Evolutionary conservation across 2,113 vertebrate genomes (phyloP), one percentile per base, ranked within the genome.

Genomic region (Paratilapia polleni): DNA sequence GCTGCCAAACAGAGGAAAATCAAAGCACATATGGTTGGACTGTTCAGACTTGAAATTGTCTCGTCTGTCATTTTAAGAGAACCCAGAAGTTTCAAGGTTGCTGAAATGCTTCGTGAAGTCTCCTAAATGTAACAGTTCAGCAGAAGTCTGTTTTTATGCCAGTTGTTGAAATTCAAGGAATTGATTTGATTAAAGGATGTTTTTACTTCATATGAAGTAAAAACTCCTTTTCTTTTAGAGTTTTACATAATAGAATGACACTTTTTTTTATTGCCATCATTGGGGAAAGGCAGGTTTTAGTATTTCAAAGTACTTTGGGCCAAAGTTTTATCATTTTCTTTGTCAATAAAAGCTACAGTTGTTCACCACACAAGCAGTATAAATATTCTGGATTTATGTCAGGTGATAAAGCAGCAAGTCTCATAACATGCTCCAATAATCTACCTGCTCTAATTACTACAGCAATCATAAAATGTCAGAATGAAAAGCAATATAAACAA

Each of bases 401-500:
- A 80, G 95, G 94, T 86, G 91, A 95, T 96, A 95, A 95, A 96
- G 89, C 86, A 86, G 94, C 93, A 88, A 87, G 91, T 92, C 93
- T 94, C 94, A 95, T 95, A 95, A 96, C 94, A 91, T 90, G 92
- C 93, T 94, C 90, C 91, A 93, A 94, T 95, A 94, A 94, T 94
- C 94, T 92, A 93, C 94, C 92, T 95, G 91, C 93, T 93, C 95
- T 95, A 95, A 96, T 96, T 95, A 95, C 93, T 92, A 94, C 88
- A 89, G 90, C 92, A 93, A 94, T 93, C 93, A 92, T 96, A 96
- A 95, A 95, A 92, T 84, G 90, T 95, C 92, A 91, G 91, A 94
- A 93, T 78, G 90, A 91, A 94, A 93, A 82, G 93, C 92, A 91
- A 95, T 94, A 94, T 92, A 95, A 94, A 94, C 92, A 95, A 93